Evolutionary conservation across 2,797 vertebrate genomes (phyloP).

Genomic region (Xenentodon cancila): DNA sequence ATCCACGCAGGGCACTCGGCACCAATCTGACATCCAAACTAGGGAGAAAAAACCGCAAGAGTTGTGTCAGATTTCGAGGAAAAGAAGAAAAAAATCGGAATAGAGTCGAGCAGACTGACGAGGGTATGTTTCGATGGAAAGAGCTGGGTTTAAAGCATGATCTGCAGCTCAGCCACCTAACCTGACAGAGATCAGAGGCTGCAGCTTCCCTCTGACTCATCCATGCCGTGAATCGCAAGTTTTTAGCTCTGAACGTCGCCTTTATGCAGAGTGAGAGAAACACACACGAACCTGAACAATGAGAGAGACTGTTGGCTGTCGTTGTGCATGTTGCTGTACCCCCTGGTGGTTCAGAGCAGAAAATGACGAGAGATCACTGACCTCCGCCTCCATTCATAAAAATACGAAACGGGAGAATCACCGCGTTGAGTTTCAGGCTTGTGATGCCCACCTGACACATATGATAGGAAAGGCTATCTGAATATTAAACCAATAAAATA

Average conservation of each 20-base stretch:
- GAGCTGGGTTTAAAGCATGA: constrained; percentile 30
- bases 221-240: constrained; percentile 59
- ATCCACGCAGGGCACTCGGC: constrained; percentile 32
- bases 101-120: constrained; percentile 19
- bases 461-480: too few relatives aligned
- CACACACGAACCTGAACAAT: constrained; percentile 10
- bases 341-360: constrained; percentile 64
- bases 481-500: too few relatives aligned
- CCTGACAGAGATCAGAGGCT: constrained; percentile 20
- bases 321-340: constrained; percentile 54
- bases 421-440: too few relatives aligned
- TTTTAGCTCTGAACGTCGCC: constrained; percentile 59
- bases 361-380: constrained; percentile 33
- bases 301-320: constrained; percentile 30
- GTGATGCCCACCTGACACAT: too few relatives aligned
- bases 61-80: constrained; percentile 53
- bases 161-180: constrained; percentile 31
- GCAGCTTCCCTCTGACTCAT: constrained; percentile 41
- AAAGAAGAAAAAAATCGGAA: background rate
- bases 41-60: constrained; percentile 22
- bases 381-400: constrained; percentile 80
- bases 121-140: constrained; percentile 26
- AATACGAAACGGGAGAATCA: constrained; percentile 48
- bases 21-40: constrained; percentile 33
- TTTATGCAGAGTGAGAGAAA: constrained; percentile 60